phyloP scores from a whole-genome alignment of 1,140 invertebrate species.

The Yoshiicerus persimilis region DNA sequence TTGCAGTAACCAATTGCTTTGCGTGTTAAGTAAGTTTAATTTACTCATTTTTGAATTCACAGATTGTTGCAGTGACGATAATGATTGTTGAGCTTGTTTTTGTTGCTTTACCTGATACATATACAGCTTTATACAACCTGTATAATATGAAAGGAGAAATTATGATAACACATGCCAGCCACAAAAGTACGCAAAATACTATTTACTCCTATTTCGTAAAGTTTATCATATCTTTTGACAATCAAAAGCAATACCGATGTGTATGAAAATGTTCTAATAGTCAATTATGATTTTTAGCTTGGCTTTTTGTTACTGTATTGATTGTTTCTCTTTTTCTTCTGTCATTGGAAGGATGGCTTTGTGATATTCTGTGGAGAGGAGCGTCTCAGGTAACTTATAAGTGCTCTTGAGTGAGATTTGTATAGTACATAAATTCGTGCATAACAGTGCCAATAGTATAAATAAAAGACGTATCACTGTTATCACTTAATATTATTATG shows the following conservation, averaged over 20 bases:
- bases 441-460: too few relatives aligned
- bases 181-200: not conserved
- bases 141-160: constrained; percentile 22
- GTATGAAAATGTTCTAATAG: not conserved
- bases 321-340: not conserved
- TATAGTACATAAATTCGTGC: not conserved
- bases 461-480: too few relatives aligned
- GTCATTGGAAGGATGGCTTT: not conserved
- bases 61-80: not conserved
- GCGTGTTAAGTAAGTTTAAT: too few relatives aligned
- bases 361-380: constrained; percentile 10
- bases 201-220: not conserved
- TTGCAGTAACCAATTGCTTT: too few relatives aligned
- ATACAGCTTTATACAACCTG: constrained; percentile 2
- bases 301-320: constrained; percentile 17
- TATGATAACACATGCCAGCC: not conserved
- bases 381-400: not conserved
- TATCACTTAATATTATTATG: too few relatives aligned
- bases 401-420: too few relatives aligned
- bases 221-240: not conserved
- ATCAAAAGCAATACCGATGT: not conserved
- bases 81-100: constrained; percentile 7
- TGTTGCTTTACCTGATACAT: not conserved
- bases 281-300: not conserved
- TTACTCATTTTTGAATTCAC: not conserved